Conservation (phyloP, 1,140 invertebrate genomes). For the Cephus cinctus region DNA sequence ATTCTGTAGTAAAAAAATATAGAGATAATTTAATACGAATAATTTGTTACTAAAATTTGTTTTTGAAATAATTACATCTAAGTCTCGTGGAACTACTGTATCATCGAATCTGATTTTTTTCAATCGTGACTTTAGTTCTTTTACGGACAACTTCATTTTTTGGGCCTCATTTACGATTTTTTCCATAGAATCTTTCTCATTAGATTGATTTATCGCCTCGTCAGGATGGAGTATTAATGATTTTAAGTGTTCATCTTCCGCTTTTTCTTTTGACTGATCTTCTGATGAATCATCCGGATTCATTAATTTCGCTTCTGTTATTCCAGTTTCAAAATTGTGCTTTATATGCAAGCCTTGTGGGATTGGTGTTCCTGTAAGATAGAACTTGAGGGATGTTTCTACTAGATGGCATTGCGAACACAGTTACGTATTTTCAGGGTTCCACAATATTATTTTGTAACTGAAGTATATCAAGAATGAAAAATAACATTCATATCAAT, state of each 20-base stretch:
- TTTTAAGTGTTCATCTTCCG: constrained; percentile 33
- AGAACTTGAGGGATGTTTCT: too few relatives aligned
- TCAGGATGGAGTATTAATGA: constrained; percentile 43
- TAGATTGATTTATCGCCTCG: constrained; percentile 18
- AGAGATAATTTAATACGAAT: constrained; percentile 4
- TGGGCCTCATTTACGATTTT: constrained; percentile 23
- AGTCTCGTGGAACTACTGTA: constrained; percentile 13
- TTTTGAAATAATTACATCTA: constrained; percentile 20
- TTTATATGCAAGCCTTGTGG: constrained; percentile 73
- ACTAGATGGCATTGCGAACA: too few relatives aligned
- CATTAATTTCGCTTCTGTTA: constrained; percentile 73
- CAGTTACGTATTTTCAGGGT: not conserved
- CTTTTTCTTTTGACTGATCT: constrained; percentile 38
- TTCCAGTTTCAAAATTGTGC: constrained; percentile 71
- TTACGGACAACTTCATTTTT: constrained; percentile 31
- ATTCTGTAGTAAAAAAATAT: constrained; percentile 27
- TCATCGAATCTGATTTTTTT: constrained; percentile 35
- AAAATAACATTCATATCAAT: constrained; percentile 19
- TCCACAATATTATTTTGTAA: not conserved
- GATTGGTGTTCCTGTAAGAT: constrained; percentile 64
- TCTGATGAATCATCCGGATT: constrained; percentile 52
- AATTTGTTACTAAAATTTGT: not conserved
- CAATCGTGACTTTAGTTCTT: constrained; percentile 41
- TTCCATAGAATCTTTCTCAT: constrained; percentile 27
- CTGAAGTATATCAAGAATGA: constrained; percentile 20